Evolutionary conservation across 1,140 invertebrate genomes (phyloP).

Genomic region (Octopus bimaculoides): DNA sequence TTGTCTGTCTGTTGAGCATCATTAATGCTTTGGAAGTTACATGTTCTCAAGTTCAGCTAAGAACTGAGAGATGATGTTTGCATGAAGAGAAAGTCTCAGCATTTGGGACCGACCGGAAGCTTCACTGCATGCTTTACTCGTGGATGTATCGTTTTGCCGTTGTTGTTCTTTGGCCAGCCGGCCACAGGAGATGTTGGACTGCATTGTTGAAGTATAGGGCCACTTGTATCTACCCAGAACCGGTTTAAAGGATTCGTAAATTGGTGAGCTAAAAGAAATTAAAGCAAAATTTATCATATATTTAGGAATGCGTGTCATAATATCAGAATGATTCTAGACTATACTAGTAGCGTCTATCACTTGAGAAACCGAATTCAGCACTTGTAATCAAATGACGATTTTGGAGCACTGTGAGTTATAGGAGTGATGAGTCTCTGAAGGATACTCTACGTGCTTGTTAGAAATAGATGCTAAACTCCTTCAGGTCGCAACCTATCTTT

Average conservation of each 20-base stretch:
- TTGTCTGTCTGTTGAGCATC: no score
- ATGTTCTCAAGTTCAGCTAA: not conserved
- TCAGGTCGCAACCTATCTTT: no score
- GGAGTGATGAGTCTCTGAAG: no score
- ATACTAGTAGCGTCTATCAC: no score
- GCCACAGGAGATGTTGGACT: not conserved
- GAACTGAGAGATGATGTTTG: not conserved
- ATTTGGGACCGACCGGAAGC: not conserved
- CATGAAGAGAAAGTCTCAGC: not conserved
- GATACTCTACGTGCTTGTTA: no score
- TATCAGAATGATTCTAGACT: no score
- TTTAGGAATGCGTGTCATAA: no score
- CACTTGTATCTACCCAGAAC: not conserved
- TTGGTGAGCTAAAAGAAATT: not conserved
- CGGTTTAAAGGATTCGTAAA: not conserved
- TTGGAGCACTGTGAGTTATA: no score
- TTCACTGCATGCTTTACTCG: not conserved
- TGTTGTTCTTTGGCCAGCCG: not conserved
- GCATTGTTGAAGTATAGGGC: not conserved
- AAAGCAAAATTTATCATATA: no score
- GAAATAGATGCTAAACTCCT: no score
- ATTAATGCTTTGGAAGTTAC: not conserved
- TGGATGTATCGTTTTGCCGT: not conserved
- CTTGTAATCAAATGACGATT: no score
- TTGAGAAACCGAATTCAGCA: no score